Conservation (phyloP, 2,888 invertebrate genomes). For the Chouioia cunea region DNA sequence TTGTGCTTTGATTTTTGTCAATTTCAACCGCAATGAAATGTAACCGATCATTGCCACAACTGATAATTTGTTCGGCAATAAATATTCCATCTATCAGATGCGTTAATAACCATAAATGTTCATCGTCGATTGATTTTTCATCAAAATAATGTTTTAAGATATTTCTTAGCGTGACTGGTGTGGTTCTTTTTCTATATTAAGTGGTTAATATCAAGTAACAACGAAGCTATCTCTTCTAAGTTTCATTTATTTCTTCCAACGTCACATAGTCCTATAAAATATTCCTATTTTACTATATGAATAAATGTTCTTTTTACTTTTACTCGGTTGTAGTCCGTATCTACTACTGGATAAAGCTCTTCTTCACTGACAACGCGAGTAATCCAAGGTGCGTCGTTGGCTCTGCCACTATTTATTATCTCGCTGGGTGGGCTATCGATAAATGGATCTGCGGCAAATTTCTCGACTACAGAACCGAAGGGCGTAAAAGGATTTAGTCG, state of each 20-base stretch:
- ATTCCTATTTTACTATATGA: background rate
- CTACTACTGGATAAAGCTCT: slow-evolving; percentile 69
- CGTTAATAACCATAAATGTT: slow-evolving; percentile 49
- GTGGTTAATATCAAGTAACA: slow-evolving; percentile 73
- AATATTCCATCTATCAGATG: slow-evolving; percentile 70
- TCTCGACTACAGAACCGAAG: slow-evolving; percentile 80
- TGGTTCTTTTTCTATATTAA: slow-evolving; percentile 70
- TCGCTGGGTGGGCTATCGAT: slow-evolving; percentile 76
- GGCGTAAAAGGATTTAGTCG: slow-evolving; percentile 71
- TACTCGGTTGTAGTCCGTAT: too few species aligned
- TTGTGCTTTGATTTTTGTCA: too few species aligned
- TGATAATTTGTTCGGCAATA: slow-evolving; percentile 37
- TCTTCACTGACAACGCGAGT: slow-evolving; percentile 76
- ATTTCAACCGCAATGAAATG: too few species aligned
- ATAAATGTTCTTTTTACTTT: background rate
- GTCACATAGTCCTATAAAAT: slow-evolving; percentile 61
- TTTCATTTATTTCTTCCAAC: slow-evolving; percentile 70
- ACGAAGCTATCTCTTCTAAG: slow-evolving; percentile 66
- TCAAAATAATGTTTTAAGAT: slow-evolving; percentile 73
- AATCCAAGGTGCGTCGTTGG: slow-evolving; percentile 78
- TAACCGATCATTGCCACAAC: too few species aligned
- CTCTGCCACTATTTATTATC: slow-evolving; percentile 73
- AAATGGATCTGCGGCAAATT: slow-evolving; percentile 73
- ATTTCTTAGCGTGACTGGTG: slow-evolving; percentile 68
- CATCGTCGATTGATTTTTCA: slow-evolving; percentile 68